Percentiles rank a stretch among this genome's conserved stretches.
Evolutionary conservation across 2,797 vertebrate genomes (phyloP).

Genomic region (Morus bassanus): DNA sequence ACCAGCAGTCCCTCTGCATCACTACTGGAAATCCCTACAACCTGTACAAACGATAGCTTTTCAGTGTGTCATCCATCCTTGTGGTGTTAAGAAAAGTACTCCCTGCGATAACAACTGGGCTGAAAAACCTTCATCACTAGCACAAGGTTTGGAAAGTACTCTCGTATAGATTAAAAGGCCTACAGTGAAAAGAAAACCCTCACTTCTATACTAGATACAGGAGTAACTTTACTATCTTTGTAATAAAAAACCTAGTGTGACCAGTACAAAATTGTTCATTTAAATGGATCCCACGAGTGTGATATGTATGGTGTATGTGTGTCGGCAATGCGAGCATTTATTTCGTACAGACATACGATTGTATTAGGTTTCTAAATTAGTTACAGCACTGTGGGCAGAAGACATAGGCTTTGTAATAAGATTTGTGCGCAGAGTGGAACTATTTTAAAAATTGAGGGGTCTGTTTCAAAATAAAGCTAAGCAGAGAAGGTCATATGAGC

Average conservation of each 20-base stretch:
- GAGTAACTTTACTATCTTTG: constrained; percentile 4
- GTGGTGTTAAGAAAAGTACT: background rate
- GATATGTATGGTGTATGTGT: background rate
- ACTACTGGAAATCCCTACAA: background rate
- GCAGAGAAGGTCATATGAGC: background rate
- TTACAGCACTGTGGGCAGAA: background rate
- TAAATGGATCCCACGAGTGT: background rate
- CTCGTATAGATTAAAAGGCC: background rate
- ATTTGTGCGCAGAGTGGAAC: background rate
- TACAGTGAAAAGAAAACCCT: background rate
- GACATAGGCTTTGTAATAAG: background rate
- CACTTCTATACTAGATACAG: background rate
- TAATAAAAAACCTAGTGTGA: constrained; percentile 18
- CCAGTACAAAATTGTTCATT: constrained; percentile 3
- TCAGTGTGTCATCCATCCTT: background rate
- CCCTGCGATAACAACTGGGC: background rate
- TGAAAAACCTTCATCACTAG: background rate
- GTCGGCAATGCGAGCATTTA: background rate
- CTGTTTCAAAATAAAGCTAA: constrained; percentile 2
- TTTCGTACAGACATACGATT: background rate
- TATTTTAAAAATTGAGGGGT: background rate
- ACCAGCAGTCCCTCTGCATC: background rate
- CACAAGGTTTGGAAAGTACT: background rate
- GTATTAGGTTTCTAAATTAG: constrained; percentile 33
- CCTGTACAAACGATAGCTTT: background rate